Base-by-base conservation (phyloP, 2,888 invertebrate species). In the Drosophila meridionalis region DNA sequence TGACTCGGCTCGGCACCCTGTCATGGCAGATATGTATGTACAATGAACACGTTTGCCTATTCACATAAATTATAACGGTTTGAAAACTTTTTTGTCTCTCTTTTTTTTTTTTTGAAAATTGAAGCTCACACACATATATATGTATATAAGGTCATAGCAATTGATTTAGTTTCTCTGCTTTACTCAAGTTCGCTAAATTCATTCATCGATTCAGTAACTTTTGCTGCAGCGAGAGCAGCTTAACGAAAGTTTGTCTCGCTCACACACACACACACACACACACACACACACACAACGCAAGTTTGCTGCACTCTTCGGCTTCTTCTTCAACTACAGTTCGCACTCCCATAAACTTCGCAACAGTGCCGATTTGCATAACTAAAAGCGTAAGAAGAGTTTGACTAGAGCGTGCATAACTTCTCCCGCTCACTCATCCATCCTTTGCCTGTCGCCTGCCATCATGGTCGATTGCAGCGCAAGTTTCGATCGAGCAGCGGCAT, bases 41-140 rank as follows among this genome's bases (percentile, higher is more conserved):
- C 34, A 58, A 58, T 45, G 58, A 45, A 28, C 14, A 45, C 34
- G 42, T 20, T 42, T 42, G 56, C 56, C 56, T 1, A 42, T 56
- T 42, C 56, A 56, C 56, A 56, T 56, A 56, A 40, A 56, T 20
- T 58, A 45, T 36, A 58, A 34, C 20, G n/a, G 32, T 42, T 52
- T 52, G 12, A 20, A 52, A 52, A 52, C 52, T 50, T 32, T 52
- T 52, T 20, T 32, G n/a, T 34, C 32, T 50, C n/a, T 9, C 4
- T 32, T 32, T 32, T 4, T 48, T 14, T 1, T 30, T 30, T 28
- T 40, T 14, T 3, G n/a, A 14, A 56, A 26, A 20, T 43, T 57
- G 4, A 7, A 20, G 42, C 32, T 7, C 34, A 30, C 32, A 55
- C 1, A 40, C 6, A 30, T 7, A n/a, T 42, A 40, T 52, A 12